phyloP scores from a whole-genome alignment of 1,140 invertebrate genomes.

The Neodiprion virginianus region DNA sequence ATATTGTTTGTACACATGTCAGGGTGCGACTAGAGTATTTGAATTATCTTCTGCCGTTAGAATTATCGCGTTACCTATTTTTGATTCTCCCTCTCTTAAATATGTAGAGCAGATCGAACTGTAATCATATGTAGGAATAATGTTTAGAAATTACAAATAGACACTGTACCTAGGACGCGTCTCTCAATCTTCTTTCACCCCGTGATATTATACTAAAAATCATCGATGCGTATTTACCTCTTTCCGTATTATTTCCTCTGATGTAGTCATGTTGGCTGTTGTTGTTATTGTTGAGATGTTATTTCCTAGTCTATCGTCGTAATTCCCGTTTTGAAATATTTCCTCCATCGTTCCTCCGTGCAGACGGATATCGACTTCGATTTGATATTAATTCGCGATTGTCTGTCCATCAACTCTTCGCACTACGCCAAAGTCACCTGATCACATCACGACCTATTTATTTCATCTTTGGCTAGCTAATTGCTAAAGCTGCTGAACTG shows the following conservation, averaged over 20 bases:
- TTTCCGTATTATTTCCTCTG: constrained; percentile 41
- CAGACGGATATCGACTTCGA: too few relatives aligned
- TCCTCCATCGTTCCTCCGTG: constrained; percentile 46
- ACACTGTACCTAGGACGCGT: not conserved
- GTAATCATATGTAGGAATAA: too few relatives aligned
- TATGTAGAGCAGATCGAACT: too few relatives aligned
- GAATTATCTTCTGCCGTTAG: too few relatives aligned
- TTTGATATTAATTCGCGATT: too few relatives aligned
- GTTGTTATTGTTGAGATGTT: not conserved
- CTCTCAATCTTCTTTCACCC: too few relatives aligned
- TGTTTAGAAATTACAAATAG: not conserved
- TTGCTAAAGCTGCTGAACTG: not conserved
- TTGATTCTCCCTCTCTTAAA: too few relatives aligned
- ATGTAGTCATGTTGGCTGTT: constrained; percentile 34
- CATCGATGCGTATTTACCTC: constrained; percentile 37
- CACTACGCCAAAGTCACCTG: not conserved
- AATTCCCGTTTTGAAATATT: constrained; percentile 54
- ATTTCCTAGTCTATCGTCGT: constrained; percentile 41
- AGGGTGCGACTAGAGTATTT: too few relatives aligned
- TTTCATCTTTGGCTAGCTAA: not conserved
- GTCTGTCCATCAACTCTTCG: too few relatives aligned
- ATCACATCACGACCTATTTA: not conserved
- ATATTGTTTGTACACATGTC: too few relatives aligned
- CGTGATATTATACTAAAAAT: not conserved
- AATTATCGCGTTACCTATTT: too few relatives aligned